Evolutionary conservation across 1,140 invertebrate species (phyloP).

Genomic region (Littorina saxatilis): DNA sequence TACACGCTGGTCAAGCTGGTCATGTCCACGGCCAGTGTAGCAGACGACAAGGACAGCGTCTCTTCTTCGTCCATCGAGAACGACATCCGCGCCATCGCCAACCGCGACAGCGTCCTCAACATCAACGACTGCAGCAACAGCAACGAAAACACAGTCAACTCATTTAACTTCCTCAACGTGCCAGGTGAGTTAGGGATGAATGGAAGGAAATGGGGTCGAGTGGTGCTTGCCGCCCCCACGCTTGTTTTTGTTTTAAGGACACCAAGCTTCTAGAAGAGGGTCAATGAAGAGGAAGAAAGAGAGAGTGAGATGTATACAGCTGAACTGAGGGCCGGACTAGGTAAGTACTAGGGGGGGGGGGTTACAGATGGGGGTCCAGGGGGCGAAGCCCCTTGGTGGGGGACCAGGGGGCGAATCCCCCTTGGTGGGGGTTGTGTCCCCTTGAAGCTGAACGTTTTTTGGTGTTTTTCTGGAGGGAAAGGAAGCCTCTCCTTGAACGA

Average conservation of each 20-base stretch:
- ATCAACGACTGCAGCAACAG: constrained; percentile 44
- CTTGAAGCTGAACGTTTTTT: no score
- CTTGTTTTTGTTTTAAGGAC: no score
- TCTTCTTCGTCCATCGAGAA: constrained; percentile 52
- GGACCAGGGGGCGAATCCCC: no score
- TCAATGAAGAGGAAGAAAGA: not conserved
- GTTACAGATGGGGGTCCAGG: no score
- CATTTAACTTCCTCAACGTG: constrained; percentile 27
- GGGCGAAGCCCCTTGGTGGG: no score
- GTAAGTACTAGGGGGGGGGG: no score
- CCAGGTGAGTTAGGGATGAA: not conserved
- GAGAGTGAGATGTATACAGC: not conserved
- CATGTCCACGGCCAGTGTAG: constrained; percentile 54
- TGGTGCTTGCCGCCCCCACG: not conserved
- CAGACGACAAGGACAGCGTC: constrained; percentile 46
- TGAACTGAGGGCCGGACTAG: not conserved
- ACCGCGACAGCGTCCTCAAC: constrained; percentile 48
- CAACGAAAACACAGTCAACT: constrained; percentile 44
- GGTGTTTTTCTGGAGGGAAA: no score
- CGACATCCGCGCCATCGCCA: constrained; percentile 48
- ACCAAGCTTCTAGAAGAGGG: no score
- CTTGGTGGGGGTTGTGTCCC: no score
- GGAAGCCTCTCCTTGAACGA: no score
- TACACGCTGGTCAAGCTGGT: constrained; percentile 57
- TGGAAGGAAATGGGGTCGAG: not conserved